Evolutionary conservation across 2,888 invertebrate species (phyloP).

Genomic region (Celastrina argiolus): DNA sequence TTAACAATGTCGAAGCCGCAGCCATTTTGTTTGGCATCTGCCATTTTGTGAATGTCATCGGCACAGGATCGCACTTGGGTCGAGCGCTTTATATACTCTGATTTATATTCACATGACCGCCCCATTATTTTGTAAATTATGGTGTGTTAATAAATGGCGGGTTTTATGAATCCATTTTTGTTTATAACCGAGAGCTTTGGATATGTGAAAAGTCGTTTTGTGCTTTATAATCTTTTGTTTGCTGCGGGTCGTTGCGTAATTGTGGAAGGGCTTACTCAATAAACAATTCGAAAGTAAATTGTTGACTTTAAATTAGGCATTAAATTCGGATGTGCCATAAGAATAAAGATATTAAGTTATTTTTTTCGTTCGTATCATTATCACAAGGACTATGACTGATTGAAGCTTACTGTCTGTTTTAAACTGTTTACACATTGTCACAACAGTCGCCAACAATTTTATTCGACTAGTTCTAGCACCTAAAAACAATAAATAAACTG

Average conservation of each 20-base stretch:
- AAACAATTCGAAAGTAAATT: not conserved
- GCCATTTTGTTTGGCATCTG: constrained; percentile 41
- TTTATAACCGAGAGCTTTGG: constrained; percentile 20
- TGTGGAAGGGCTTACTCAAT: not conserved
- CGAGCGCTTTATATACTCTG: constrained; percentile 36
- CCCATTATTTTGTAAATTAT: constrained; percentile 37
- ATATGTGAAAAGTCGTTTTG: constrained; percentile 17
- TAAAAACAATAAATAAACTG: not conserved
- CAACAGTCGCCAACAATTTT: not conserved
- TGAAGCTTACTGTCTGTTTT: no score
- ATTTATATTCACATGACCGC: constrained; percentile 29
- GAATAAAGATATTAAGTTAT: no score
- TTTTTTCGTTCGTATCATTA: no score
- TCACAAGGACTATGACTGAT: not conserved
- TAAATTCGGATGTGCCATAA: not conserved
- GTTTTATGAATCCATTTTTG: constrained; percentile 39
- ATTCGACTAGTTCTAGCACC: not conserved
- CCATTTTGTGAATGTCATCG: constrained; percentile 50
- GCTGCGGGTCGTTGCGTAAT: not conserved
- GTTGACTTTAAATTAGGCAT: not conserved
- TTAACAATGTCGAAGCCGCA: constrained; percentile 18
- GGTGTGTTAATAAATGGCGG: constrained; percentile 38
- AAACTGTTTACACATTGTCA: no score
- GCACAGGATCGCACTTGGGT: constrained; percentile 36
- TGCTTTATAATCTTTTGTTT: constrained; percentile 1